phyloP scores from a whole-genome alignment of 2,797 vertebrate genomes.

The Pseudomugil gertrudae region DNA sequence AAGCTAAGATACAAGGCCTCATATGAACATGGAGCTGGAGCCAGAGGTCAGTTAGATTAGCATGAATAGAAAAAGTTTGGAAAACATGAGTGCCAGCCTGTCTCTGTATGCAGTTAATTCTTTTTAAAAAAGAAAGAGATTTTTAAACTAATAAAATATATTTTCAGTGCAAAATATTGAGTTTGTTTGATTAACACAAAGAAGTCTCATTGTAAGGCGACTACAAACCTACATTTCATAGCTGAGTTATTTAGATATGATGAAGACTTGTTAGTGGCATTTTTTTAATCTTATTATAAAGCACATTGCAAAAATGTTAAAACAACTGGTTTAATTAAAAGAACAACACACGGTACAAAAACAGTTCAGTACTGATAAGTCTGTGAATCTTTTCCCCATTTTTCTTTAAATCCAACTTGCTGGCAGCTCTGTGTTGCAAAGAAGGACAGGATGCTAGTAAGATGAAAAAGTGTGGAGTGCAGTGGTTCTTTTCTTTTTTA shows the following conservation, averaged over 20 bases:
- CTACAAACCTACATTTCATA: background rate
- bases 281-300: background rate
- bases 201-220: background rate
- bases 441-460: constrained; percentile 85
- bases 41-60: background rate
- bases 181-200: background rate
- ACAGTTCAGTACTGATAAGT: constrained; percentile 6
- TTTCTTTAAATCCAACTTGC: constrained; percentile 13
- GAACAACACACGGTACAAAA: background rate
- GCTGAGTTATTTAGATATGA: background rate
- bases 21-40: background rate
- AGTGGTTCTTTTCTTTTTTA: constrained; percentile 46
- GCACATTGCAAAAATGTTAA: background rate
- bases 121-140: background rate
- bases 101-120: background rate
- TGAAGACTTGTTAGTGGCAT: background rate
- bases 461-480: constrained; percentile 71
- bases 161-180: no score
- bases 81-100: background rate
- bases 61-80: background rate
- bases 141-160: background rate
- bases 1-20: background rate
- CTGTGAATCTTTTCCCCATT: constrained; percentile 17
- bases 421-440: constrained; percentile 79
- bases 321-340: background rate